These are phyloP conservation scores for Orientallactaga sibirica DNA, from an alignment of 2,797 vertebrate genomes.

Conservation along the genomic window DNA sequence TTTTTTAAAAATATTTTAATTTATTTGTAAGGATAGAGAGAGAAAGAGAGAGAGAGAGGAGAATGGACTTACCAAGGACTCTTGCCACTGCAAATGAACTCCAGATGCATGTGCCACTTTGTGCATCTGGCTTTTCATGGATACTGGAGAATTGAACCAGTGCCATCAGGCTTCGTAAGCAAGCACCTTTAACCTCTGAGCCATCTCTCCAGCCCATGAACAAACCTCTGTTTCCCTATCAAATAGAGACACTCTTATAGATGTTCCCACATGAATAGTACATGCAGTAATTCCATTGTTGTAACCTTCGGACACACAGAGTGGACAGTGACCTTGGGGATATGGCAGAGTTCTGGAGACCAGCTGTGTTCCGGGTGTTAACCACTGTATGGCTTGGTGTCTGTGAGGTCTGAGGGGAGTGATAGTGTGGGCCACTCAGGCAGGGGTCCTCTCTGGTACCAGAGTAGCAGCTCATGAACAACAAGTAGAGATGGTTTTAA, in stretches of 20 bases:
- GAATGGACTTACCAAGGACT: too few species aligned
- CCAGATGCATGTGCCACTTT: too few species aligned
- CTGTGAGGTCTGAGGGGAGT: neutral
- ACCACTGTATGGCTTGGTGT: neutral
- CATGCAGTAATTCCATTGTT: neutral
- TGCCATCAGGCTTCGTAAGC: too few species aligned
- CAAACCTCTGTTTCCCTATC: constrained; percentile 4
- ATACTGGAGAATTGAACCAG: too few species aligned
- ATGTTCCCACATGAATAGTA: neutral
- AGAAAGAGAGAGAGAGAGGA: too few species aligned
- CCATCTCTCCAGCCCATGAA: neutral
- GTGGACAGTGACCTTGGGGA: neutral
- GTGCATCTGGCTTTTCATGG: too few species aligned
- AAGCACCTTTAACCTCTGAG: too few species aligned
- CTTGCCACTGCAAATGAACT: too few species aligned
- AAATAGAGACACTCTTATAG: neutral
- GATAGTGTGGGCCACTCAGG: neutral
- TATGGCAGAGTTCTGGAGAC: neutral
- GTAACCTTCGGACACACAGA: neutral
- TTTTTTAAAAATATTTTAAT: too few species aligned
- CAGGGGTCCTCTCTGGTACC: neutral
- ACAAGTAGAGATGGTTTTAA: neutral
- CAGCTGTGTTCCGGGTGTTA: neutral
- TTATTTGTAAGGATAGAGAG: too few species aligned
- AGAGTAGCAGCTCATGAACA: neutral